phyloP scores from a whole-genome alignment of 1,140 invertebrate genomes.

The Aphelinus certus region DNA sequence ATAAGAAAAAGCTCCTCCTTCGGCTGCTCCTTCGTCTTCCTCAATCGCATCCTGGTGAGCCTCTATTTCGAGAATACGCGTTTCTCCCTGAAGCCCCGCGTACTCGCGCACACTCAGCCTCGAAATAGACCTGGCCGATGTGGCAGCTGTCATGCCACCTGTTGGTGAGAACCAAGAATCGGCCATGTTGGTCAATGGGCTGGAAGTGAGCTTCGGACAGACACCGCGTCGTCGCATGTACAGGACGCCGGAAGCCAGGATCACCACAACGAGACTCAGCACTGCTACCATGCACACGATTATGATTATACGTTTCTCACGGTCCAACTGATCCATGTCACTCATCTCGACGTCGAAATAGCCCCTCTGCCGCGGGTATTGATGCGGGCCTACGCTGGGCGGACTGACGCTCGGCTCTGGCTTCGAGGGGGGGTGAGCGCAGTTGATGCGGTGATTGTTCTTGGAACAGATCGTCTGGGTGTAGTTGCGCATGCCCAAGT shows the following conservation, averaged over 20 bases:
- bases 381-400: slow-evolving; percentile 60
- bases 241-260: slow-evolving; percentile 65
- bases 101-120: slow-evolving; percentile 73
- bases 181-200: slow-evolving; percentile 53
- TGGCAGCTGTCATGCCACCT: slow-evolving; percentile 61
- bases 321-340: slow-evolving; percentile 58
- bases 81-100: slow-evolving; percentile 68
- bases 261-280: slow-evolving; percentile 63
- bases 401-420: slow-evolving; percentile 56
- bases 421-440: slow-evolving; percentile 51
- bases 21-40: slow-evolving; percentile 52
- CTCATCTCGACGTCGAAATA: slow-evolving; percentile 63
- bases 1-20: slow-evolving; percentile 62
- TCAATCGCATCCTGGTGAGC: slow-evolving; percentile 47
- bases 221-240: slow-evolving; percentile 69
- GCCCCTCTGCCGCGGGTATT: slow-evolving; percentile 57
- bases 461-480: slow-evolving; percentile 69
- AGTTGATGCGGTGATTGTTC: slow-evolving; percentile 54
- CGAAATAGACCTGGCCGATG: slow-evolving; percentile 70
- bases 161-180: slow-evolving; percentile 58
- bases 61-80: slow-evolving; percentile 55
- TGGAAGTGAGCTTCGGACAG: slow-evolving; percentile 60
- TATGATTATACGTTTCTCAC: slow-evolving; percentile 63
- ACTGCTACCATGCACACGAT: slow-evolving; percentile 66
- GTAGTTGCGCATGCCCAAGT: slow-evolving; percentile 72